Percentiles rank a stretch among this genome's conserved stretches.
Evolutionary conservation across 2,797 vertebrate species (phyloP).

Genomic region (Pangasius sanitwongsei): DNA sequence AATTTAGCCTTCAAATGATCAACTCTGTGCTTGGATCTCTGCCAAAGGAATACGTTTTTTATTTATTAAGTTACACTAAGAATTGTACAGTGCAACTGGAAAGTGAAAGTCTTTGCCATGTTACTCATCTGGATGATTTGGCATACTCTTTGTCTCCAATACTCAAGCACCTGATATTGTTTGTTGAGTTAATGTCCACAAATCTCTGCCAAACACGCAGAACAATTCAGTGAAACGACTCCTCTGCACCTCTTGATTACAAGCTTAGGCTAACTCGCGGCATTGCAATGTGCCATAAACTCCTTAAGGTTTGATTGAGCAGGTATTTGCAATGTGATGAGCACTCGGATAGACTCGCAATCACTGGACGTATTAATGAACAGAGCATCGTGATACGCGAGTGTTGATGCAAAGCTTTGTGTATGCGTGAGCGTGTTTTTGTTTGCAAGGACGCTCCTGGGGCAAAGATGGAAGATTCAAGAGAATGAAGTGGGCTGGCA

Average conservation of each 20-base stretch:
- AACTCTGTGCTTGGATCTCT: neutral
- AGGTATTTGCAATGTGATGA: slow-evolving; percentile 4
- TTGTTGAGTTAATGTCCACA: slow-evolving; percentile 34
- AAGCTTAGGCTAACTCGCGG: neutral
- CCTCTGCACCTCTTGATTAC: slow-evolving; percentile 18
- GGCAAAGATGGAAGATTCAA: slow-evolving; percentile 71
- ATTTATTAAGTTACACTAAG: no score
- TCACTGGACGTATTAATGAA: slow-evolving; percentile 12
- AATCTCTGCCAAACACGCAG: slow-evolving; percentile 13
- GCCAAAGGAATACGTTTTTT: no score
- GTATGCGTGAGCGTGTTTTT: slow-evolving; percentile 60
- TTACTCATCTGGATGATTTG: neutral
- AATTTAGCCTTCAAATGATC: neutral
- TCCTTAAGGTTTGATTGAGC: slow-evolving; percentile 33
- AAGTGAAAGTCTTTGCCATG: neutral
- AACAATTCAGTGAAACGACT: neutral
- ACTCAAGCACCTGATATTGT: slow-evolving; percentile 24
- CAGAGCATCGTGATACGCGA: neutral
- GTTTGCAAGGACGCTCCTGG: slow-evolving; percentile 68
- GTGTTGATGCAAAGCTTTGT: neutral
- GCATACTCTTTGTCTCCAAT: neutral
- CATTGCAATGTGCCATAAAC: slow-evolving; percentile 5
- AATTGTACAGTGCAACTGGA: neutral
- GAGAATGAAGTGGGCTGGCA: slow-evolving; percentile 71
- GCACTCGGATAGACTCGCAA: slow-evolving; percentile 12